These are phyloP conservation scores for Maniola jurtina DNA, from an alignment of 1,140 invertebrate genomes.

Conservation along the genomic window DNA sequence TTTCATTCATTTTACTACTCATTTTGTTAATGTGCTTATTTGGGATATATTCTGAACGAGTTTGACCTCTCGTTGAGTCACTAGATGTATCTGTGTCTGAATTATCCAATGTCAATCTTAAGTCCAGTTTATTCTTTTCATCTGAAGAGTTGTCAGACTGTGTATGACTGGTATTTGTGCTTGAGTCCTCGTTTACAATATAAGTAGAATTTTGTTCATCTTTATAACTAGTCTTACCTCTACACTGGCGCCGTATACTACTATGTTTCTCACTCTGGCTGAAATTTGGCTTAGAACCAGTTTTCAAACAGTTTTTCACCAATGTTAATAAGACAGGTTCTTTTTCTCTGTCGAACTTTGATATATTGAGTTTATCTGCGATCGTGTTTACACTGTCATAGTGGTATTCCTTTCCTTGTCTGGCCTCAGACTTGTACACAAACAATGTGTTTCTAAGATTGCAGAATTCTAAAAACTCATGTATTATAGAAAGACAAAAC, in stretches of 20 bases:
- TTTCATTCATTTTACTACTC: slow-evolving; percentile 16
- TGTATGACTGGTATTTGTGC: slow-evolving; percentile 57
- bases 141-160: slow-evolving; percentile 69
- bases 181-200: slow-evolving; percentile 66
- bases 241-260: slow-evolving; percentile 28
- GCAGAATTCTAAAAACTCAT: slow-evolving; percentile 76
- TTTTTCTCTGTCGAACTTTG: slow-evolving; percentile 44
- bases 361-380: slow-evolving; percentile 54
- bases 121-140: slow-evolving; percentile 69
- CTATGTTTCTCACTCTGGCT: slow-evolving; percentile 37
- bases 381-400: slow-evolving; percentile 58
- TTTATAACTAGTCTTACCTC: slow-evolving; percentile 33
- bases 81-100: slow-evolving; percentile 72
- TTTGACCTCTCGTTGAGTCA: slow-evolving; percentile 63
- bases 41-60: slow-evolving; percentile 67
- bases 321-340: slow-evolving; percentile 62
- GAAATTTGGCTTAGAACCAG: slow-evolving; percentile 35
- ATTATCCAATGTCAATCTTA: slow-evolving; percentile 62
- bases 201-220: slow-evolving; percentile 69
- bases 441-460: slow-evolving; percentile 75
- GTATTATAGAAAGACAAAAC: slow-evolving; percentile 64
- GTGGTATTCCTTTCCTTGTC: slow-evolving; percentile 67
- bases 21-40: slow-evolving; percentile 46
- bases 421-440: slow-evolving; percentile 74
- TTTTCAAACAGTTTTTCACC: slow-evolving; percentile 54